Evolutionary conservation across 2,888 invertebrate genomes (phyloP), one percentile per base, ranked within the genome.

Genomic region (Sinohyriopsis cumingii): DNA sequence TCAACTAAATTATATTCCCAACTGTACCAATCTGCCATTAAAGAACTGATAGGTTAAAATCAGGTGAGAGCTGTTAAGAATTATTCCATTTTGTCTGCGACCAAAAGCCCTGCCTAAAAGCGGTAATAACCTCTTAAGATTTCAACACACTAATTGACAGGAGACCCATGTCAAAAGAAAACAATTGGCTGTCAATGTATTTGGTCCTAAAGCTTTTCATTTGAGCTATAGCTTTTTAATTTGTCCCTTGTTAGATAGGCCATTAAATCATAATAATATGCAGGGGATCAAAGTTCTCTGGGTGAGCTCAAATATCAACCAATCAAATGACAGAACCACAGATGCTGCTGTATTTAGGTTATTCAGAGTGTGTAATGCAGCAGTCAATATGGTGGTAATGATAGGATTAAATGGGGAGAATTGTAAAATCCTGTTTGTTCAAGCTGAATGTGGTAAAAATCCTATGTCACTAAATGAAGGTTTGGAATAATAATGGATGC

Each of bases 301-400:
- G 45, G 45, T 45, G 15, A 45, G 45, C 65, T 55, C 63, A 55
- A 70, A 68, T 77, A 73, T 73, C 62, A 61, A 71, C 77, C 77
- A 77, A 75, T 77, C 70, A 71, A 69, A 71, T 55, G 28, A 18
- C 53, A 72, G 67, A 33, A 67, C 75, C 72, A 75, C 77, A 77
- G 77, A 77, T 77, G 77, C 77, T 74, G 74, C 71, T 69, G 69
- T 70, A 63, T 77, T 66, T 74, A 66, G 74, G 74, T 71, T 75
- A 74, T 77, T 77, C 71, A 77, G 72, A 72, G 57, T 77, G 77
- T 75, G 72, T 71, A 77, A 69, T 77, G 71, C 69, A 72, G 77
- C 77, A 73, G 74, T 53, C 56, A 59, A 45, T 45, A 45, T 45
- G 9, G 45, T 45, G 59, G 33, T 65, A 65, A 65, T 59, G 65